Percentiles rank a stretch among this genome's conserved stretches.
Conservation (phyloP, 2,113 vertebrate species). For the Mormyrus iriodes region DNA sequence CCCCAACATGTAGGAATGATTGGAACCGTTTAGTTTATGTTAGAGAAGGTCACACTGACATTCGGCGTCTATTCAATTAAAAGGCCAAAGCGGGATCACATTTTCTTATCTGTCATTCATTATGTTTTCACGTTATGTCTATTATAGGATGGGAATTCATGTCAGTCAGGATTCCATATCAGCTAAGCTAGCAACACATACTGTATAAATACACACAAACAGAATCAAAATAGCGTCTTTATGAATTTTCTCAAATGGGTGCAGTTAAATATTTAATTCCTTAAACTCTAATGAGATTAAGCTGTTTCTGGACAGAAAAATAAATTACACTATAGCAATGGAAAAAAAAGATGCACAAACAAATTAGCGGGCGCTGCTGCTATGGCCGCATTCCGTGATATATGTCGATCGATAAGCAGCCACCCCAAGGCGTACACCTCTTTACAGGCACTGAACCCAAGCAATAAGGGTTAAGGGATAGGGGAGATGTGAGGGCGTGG, state of each 20-base stretch:
- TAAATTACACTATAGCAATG: neutral
- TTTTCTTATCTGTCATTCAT: neutral
- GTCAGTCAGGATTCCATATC: neutral
- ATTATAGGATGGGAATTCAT: neutral
- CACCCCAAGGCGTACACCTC: slow-evolving; percentile 33
- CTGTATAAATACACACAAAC: neutral
- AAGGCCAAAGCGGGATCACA: neutral
- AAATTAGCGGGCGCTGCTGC: neutral
- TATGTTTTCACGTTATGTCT: neutral
- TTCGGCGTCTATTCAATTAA: neutral
- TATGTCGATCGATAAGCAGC: slow-evolving; percentile 49
- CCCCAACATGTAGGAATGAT: neutral
- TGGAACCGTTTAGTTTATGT: neutral
- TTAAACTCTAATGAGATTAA: slow-evolving; percentile 5
- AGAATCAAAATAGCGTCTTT: neutral
- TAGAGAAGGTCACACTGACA: neutral
- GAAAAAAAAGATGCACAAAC: neutral
- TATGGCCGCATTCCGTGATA: slow-evolving; percentile 33
- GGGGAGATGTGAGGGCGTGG: slow-evolving; percentile 38
- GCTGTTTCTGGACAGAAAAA: neutral
- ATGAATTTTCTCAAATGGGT: neutral
- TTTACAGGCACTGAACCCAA: slow-evolving; percentile 53
- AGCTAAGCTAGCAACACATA: neutral
- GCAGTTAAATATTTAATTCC: neutral
- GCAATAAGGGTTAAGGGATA: slow-evolving; percentile 37